Percentiles rank a stretch among this genome's conserved stretches.
These are phyloP conservation scores for Sycophila sp. DNA, from an alignment of 1,140 invertebrate genomes.

Conservation along the genomic window DNA sequence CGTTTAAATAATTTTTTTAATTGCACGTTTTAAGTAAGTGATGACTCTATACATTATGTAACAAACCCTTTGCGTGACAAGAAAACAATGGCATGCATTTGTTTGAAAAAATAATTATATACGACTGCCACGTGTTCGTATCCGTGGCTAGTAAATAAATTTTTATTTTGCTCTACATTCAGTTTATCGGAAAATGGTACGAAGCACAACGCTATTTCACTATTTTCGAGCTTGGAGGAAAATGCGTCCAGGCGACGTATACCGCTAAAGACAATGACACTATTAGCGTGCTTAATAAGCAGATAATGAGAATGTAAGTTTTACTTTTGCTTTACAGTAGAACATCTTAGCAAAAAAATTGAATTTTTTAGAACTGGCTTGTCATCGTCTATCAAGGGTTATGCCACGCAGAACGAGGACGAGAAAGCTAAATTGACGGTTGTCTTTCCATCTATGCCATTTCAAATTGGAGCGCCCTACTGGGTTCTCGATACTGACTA, in stretches of 20 bases:
- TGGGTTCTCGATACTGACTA: slow-evolving; percentile 87
- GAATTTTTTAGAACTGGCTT: slow-evolving; percentile 73
- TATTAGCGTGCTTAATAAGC: slow-evolving; percentile 72
- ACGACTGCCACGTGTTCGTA: too few species aligned
- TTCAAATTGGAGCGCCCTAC: slow-evolving; percentile 73
- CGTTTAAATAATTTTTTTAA: too few species aligned
- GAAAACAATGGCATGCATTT: too few species aligned
- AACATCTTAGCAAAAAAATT: too few species aligned
- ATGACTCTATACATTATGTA: too few species aligned
- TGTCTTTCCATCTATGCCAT: slow-evolving; percentile 71
- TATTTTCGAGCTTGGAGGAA: slow-evolving; percentile 78
- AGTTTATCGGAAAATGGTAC: slow-evolving; percentile 84
- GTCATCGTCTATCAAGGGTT: slow-evolving; percentile 69
- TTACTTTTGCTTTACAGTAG: too few species aligned
- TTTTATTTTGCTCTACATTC: slow-evolving; percentile 48
- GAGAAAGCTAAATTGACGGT: slow-evolving; percentile 72
- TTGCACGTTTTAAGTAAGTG: too few species aligned
- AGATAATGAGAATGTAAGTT: slow-evolving; percentile 73
- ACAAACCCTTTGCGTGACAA: too few species aligned
- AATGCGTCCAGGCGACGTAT: slow-evolving; percentile 80
- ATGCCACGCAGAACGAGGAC: slow-evolving; percentile 65
- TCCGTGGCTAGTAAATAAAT: too few species aligned
- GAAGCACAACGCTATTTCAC: slow-evolving; percentile 82
- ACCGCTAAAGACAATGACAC: slow-evolving; percentile 67
- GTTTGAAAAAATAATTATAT: too few species aligned